Evolutionary conservation across 2,797 vertebrate genomes (phyloP).

Genomic region (Centropyge bicolor): DNA sequence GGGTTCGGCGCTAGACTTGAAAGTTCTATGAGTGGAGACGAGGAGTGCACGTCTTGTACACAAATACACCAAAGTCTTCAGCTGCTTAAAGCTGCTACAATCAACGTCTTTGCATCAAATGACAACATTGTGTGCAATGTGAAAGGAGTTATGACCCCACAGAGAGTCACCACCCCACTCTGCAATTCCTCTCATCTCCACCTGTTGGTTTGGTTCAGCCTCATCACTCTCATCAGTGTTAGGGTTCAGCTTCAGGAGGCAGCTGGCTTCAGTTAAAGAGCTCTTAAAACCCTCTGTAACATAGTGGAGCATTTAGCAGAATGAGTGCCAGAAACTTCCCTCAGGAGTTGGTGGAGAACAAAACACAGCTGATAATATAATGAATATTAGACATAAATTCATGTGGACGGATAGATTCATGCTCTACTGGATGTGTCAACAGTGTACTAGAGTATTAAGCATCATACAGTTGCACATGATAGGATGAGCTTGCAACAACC

Average conservation of each 20-base stretch:
- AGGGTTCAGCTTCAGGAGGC: background rate
- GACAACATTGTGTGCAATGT: background rate
- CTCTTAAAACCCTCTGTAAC: background rate
- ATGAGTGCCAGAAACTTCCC: background rate
- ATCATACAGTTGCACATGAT: background rate
- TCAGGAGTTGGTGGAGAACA: background rate
- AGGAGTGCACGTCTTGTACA: too few species aligned
- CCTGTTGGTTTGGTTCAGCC: too few species aligned
- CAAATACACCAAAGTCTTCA: background rate
- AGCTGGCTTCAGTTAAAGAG: background rate
- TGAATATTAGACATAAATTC: background rate
- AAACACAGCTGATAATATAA: background rate
- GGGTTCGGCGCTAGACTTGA: background rate
- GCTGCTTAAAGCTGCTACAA: background rate
- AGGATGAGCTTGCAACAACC: background rate
- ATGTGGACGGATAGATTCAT: background rate
- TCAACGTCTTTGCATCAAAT: background rate
- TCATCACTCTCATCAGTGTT: background rate
- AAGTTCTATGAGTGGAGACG: background rate
- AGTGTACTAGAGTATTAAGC: background rate
- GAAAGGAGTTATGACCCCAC: background rate
- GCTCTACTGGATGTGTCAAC: too few species aligned
- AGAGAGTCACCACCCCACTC: background rate
- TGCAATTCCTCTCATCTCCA: background rate
- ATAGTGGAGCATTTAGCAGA: background rate